Conservation (phyloP, 2,113 vertebrate genomes). For the Gobio gobio region DNA sequence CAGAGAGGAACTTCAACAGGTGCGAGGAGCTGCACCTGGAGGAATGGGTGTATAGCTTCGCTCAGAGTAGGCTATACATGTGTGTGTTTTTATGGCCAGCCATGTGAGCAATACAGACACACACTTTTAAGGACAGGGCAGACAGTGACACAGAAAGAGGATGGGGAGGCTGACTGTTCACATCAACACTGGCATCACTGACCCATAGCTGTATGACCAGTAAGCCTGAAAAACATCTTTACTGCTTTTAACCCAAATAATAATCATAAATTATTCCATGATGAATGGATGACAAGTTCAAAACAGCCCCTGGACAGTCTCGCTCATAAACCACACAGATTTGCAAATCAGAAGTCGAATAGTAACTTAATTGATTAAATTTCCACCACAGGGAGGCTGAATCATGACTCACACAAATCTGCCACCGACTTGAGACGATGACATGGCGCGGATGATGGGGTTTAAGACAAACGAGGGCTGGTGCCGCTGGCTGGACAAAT, state of each 20-base stretch:
- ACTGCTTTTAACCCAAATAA: slow-evolving; percentile 49
- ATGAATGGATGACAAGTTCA: slow-evolving; percentile 74
- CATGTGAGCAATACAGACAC: slow-evolving; percentile 40
- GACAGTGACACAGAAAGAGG: slow-evolving; percentile 47
- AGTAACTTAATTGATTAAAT: slow-evolving; percentile 76
- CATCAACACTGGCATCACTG: slow-evolving; percentile 27
- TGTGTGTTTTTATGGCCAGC: slow-evolving; percentile 41
- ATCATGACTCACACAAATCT: slow-evolving; percentile 71
- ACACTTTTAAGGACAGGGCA: slow-evolving; percentile 6
- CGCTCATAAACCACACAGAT: slow-evolving; percentile 74
- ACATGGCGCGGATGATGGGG: slow-evolving; percentile 42
- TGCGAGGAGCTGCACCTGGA: slow-evolving; percentile 77
- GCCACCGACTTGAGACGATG: slow-evolving; percentile 59
- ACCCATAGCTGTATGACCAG: slow-evolving; percentile 43
- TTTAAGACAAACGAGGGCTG: slow-evolving; percentile 57
- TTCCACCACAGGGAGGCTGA: slow-evolving; percentile 63
- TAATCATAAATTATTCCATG: slow-evolving; percentile 70
- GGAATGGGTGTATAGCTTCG: slow-evolving; percentile 16
- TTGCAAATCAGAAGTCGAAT: slow-evolving; percentile 71
- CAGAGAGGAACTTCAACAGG: slow-evolving; percentile 77
- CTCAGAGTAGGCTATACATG: slow-evolving; percentile 34
- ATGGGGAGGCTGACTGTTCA: slow-evolving; percentile 25
- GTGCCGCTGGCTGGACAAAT: slow-evolving; percentile 39
- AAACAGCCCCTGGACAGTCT: slow-evolving; percentile 72
- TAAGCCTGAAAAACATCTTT: slow-evolving; percentile 51